phyloP scores from a whole-genome alignment of 64 coral and sea anemone species.

The Montipora foliosa region DNA sequence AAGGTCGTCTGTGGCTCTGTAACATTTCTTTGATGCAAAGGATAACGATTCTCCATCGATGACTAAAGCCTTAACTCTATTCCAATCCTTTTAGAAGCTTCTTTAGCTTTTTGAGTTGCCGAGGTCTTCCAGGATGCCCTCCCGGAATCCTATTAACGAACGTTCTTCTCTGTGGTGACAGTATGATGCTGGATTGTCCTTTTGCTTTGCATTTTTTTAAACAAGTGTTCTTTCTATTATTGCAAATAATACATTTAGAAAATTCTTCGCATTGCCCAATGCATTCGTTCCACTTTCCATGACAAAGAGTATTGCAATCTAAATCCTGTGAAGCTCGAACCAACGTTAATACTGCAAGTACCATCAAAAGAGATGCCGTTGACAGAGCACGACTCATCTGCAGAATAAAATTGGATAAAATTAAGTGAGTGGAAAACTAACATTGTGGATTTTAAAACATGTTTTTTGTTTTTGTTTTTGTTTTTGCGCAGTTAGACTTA shows the following conservation, averaged over 20 bases:
- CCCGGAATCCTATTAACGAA: background rate
- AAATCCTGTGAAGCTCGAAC: background rate
- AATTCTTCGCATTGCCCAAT: background rate
- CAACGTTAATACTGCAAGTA: background rate
- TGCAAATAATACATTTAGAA: background rate
- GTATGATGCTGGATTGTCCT: no score
- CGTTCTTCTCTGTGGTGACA: background rate
- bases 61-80: background rate
- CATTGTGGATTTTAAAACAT: no score
- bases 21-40: no score
- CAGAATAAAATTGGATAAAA: no score
- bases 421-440: no score
- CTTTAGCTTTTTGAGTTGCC: background rate
- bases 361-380: background rate
- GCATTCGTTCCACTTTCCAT: background rate
- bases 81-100: background rate
- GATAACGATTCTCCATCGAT: background rate
- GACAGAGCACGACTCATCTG: no score
- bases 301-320: background rate
- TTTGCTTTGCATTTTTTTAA: background rate
- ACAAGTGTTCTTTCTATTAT: background rate
- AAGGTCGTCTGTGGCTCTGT: no score
- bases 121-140: background rate
- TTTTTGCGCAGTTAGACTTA: no score
- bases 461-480: no score